Base-by-base conservation (phyloP, 2,888 invertebrate species). In the Polydrusus cervinus region DNA sequence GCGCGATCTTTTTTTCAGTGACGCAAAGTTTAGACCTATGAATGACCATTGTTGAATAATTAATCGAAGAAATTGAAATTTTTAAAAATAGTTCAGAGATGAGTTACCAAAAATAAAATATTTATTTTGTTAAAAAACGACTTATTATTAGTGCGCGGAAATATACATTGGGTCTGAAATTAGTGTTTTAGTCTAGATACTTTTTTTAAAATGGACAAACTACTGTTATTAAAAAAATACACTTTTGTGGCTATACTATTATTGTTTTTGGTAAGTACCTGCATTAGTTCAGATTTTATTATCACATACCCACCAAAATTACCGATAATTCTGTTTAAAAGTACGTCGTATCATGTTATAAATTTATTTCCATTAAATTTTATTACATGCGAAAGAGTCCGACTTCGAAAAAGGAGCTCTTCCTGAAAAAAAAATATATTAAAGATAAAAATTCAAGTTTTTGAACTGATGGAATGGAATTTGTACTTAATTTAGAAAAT, bases 1-100 rank as follows among this genome's bases (percentile, higher is more conserved):
- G 70, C 70, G 70, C 70, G 47, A 45, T 34, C 43, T 68, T 60
- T 55, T 43, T 45, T 57, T 68, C 0, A n/a, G 40, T 43, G 53
- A 25, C 18, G 8, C 14, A 0, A 0, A 20, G 20, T 51, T 20
- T 20, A 11, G 51, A 51, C 25, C 25, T 11, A 5, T 10, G 25
- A 10, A 10, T 0, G 34, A 34, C 34, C 53, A 25, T 30, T 53
- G 8, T 18, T 8, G n/a, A 16, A 8, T 0, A 43, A 1, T 25
- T 25, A n/a, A 25, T 53, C 11, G 20, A 11, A 47, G 13, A 43
- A 43, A n/a, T n/a, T 43, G 43, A 13, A 13, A 13, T 3, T 40
- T 40, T 40, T 40, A 3, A n/a, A 43, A 43, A 43, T n/a, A 25
- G 25, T 53, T 53, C 3, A 25, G 25, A 25, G 25, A 25, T 53